A percentile compares a stretch with the other conserved stretches of the same genome.
These are phyloP conservation scores for Drosophila atripex DNA, from an alignment of 2,888 invertebrate species.

Conservation along the genomic window DNA sequence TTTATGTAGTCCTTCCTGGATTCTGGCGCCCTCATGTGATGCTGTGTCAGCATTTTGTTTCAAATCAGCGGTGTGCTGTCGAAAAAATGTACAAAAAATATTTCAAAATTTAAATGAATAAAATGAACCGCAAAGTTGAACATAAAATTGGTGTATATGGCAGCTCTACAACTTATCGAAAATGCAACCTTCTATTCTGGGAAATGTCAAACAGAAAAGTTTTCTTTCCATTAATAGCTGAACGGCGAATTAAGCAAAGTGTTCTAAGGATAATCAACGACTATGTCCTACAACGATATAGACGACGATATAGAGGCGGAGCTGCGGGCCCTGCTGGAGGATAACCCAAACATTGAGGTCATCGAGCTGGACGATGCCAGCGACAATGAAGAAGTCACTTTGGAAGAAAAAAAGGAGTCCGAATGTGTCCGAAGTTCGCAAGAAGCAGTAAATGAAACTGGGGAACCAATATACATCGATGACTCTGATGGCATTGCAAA, in stretches of 20 bases:
- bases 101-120: neutral
- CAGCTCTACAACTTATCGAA: neutral
- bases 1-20: slow-evolving; percentile 13
- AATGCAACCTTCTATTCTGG: neutral
- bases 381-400: neutral
- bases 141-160: slow-evolving; percentile 5
- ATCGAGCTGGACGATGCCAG: neutral
- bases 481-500: neutral
- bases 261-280: neutral
- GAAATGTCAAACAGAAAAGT: slow-evolving; percentile 10
- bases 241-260: neutral
- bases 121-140: slow-evolving; percentile 11
- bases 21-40: slow-evolving; percentile 37
- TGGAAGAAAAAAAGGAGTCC: neutral
- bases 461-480: neutral
- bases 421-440: too few species aligned
- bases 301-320: neutral
- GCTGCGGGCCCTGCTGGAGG: neutral
- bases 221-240: neutral
- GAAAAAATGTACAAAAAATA: slow-evolving; percentile 21
- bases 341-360: neutral
- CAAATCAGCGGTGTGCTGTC: slow-evolving; percentile 37
- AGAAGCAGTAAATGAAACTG: neutral
- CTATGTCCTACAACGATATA: neutral
- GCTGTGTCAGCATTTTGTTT: slow-evolving; percentile 45